Evolutionary conservation across 2,888 invertebrate genomes (phyloP), one percentile per base, ranked within the genome.

Genomic region (Polietes domitor): DNA sequence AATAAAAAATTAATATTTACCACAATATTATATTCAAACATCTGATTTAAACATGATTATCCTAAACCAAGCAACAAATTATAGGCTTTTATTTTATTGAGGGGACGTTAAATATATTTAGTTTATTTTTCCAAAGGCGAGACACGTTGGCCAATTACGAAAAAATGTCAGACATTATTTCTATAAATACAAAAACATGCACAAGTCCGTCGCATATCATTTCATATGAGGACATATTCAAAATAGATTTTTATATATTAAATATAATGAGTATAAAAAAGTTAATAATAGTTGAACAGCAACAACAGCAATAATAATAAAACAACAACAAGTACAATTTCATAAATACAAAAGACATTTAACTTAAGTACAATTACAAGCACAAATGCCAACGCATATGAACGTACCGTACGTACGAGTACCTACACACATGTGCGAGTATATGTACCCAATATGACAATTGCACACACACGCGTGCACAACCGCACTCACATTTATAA

Each of bases 321-420:
- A 37, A 2, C 9, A 19, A 41, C 12, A 41, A 68, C 68, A 68
- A 21, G 21, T 43, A 43, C 24, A 43, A 43, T 21, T 68, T 68
- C 43, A 24, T 37, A 58, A 58, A 58, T 58, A 68, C 21, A 68
- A 58, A 68, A 68, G 68, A 58, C 68, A 43, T 68, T 68, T 68
- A 68, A 43, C 43, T 21, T 41, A 43, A 68, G 68, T 12, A 43
- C 19, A n/a, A 68, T 68, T 68, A 24, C 68, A 6, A n/a, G 5
- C 2, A 43, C 68, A 24, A 61, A 43, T 37, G 41, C 65, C 9
- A 12, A 58, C 12, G 26, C 58, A 15, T n/a, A 47, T 2, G n/a
- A 15, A 47, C 12, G n/a, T 68, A 68, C 21, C 43, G 21, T 41
- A 43, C 43, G 68, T 12, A 43, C 19, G 10, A 68, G 43, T 68